These are phyloP conservation scores for Remorina albescens DNA, from an alignment of 2,797 vertebrate species.

Conservation along the genomic window DNA sequence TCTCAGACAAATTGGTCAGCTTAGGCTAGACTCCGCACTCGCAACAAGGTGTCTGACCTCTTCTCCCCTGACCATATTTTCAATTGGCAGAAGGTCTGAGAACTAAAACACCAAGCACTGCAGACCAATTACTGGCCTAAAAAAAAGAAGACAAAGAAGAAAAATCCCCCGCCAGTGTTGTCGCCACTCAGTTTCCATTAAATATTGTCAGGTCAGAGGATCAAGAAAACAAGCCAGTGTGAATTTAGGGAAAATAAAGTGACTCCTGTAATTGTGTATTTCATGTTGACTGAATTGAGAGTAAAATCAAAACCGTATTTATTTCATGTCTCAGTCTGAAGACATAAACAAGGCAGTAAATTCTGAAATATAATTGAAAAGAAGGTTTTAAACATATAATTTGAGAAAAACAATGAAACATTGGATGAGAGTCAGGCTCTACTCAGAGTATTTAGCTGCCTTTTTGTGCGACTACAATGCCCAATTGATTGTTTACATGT, in stretches of 20 bases:
- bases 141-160: background rate
- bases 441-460: background rate
- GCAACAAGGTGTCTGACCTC: slow-evolving; percentile 13
- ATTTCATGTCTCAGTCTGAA: background rate
- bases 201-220: background rate
- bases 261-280: slow-evolving; percentile 1
- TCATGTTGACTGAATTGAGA: background rate
- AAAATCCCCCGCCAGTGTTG: slow-evolving; percentile 5
- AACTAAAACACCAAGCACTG: slow-evolving; percentile 34
- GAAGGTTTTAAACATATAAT: background rate
- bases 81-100: slow-evolving; percentile 23
- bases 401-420: background rate
- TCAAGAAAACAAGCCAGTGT: background rate
- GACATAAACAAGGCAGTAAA: background rate
- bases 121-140: slow-evolving; percentile 16
- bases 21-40: slow-evolving; percentile 19
- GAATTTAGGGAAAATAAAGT: background rate
- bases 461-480: background rate
- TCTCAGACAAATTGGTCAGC: slow-evolving; percentile 48
- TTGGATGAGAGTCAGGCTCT: no score
- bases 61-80: slow-evolving; percentile 20
- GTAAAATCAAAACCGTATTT: background rate
- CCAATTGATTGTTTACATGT: background rate
- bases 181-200: slow-evolving; percentile 11
- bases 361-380: background rate